Base-by-base conservation (phyloP, 2,888 invertebrate genomes). In the Parascotia fuliginaria region DNA sequence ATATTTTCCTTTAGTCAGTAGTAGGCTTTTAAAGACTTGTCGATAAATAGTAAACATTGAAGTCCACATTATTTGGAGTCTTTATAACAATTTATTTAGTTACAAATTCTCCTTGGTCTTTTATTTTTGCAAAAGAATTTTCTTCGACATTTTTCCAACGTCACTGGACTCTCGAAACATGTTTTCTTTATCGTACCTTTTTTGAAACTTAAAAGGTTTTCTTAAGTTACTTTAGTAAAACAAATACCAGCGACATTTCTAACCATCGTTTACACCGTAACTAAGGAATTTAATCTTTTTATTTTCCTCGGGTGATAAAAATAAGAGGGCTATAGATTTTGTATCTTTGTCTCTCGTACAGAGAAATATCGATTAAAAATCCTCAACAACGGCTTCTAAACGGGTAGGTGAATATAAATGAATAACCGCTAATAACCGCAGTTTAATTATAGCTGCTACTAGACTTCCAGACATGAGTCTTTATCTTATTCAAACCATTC, bases 41-140 rank as follows among this genome's bases (percentile, higher is more conserved):
- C 60, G 63, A 67, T 65, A 67, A 67, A 67, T 65, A 63, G 55
- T 60, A 63, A 65, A 60, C 64, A 64, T 64, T 60, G 44, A 34
- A 47, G 42, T 67, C 57, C 48, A 55, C 65, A 50, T 60, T 64
- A 49, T 39, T 14, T 34, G 47, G 33, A 45, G 38, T 51, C 54
- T 52, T 61, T 55, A 41, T 64, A 61, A 55, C 58, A 61, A 68
- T 68, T 65, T 61, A 68, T 66, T 61, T 55, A 61, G 61, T 50
- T 61, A 50, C 28, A 37, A 51, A 50, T 32, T 53, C 36, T 45
- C 40, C 60, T 42, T 37, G 42, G 59, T 48, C 64, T 67, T 60
- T 60, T 56, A 57, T 60, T 51, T 64, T 60, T 60, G 54, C 57
- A 42, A 65, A 60, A 57, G 47, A 48, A 54, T 65, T 56, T 60